These are phyloP conservation scores for Sthenelais limicola DNA, from an alignment of 2,888 invertebrate genomes.

Conservation along the genomic window DNA sequence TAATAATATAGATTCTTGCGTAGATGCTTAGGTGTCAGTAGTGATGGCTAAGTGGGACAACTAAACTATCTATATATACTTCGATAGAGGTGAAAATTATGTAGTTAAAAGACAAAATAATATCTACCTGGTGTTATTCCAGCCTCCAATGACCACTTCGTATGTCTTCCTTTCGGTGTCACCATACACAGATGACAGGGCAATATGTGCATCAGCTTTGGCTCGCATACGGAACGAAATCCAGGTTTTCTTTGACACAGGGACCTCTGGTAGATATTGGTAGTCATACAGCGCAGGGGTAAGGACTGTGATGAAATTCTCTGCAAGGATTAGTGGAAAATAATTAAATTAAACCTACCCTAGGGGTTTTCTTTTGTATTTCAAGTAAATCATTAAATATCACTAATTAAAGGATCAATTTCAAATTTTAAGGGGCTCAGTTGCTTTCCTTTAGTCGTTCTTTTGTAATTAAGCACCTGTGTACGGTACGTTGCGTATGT, in stretches of 20 bases:
- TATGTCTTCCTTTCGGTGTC: slow-evolving; percentile 66
- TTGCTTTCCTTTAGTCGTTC: too few species aligned
- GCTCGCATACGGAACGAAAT: slow-evolving; percentile 67
- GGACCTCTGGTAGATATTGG: slow-evolving; percentile 67
- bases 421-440: too few species aligned
- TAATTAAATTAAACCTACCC: not conserved
- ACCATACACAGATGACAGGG: slow-evolving; percentile 68
- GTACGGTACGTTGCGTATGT: too few species aligned
- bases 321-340: slow-evolving; percentile 55
- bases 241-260: slow-evolving; percentile 64
- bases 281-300: slow-evolving; percentile 68
- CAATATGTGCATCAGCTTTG: slow-evolving; percentile 64
- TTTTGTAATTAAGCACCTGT: not conserved
- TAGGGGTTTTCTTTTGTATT: too few species aligned
- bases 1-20: too few species aligned
- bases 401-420: too few species aligned
- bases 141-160: slow-evolving; percentile 64
- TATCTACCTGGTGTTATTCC: slow-evolving; percentile 61
- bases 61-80: too few species aligned
- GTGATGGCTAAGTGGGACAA: too few species aligned
- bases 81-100: too few species aligned
- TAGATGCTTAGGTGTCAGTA: too few species aligned
- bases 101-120: too few species aligned
- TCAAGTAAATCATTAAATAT: too few species aligned
- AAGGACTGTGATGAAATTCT: slow-evolving; percentile 68